Conservation (phyloP, 23 tunicate genomes). For the Styela clava region DNA sequence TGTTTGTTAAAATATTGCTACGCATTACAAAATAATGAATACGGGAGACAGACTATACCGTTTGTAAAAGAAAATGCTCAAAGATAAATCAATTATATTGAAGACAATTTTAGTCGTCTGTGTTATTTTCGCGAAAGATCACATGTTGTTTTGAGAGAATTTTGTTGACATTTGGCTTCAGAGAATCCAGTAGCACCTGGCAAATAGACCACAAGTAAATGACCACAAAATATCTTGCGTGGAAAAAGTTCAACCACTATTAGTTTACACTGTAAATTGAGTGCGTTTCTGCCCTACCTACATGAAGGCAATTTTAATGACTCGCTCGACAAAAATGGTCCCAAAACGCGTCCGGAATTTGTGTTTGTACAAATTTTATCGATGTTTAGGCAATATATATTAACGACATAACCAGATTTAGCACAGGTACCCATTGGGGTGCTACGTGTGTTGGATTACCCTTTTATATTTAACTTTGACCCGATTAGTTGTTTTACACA, state of each 20-base stretch:
- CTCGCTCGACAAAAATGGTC: background rate
- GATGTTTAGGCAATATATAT: background rate
- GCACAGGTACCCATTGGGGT: background rate
- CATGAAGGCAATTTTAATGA: background rate
- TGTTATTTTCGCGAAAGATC: no score
- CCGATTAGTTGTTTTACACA: background rate
- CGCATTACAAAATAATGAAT: no score
- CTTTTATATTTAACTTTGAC: background rate
- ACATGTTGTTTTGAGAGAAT: background rate
- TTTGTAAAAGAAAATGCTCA: no score
- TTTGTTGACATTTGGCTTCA: background rate
- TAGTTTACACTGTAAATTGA: background rate
- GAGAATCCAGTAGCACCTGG: background rate
- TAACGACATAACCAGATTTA: background rate
- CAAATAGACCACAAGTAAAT: background rate
- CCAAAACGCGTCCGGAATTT: background rate
- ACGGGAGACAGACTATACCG: no score
- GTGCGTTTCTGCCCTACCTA: background rate
- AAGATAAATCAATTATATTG: no score
- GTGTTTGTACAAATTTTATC: background rate
- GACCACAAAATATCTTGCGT: background rate
- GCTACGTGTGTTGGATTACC: background rate
- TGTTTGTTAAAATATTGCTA: no score
- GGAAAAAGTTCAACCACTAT: background rate
- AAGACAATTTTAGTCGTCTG: no score